Evolutionary conservation across 2,797 vertebrate species (phyloP), one percentile per base, ranked within the genome.

Genomic region (Myripristis murdjan): DNA sequence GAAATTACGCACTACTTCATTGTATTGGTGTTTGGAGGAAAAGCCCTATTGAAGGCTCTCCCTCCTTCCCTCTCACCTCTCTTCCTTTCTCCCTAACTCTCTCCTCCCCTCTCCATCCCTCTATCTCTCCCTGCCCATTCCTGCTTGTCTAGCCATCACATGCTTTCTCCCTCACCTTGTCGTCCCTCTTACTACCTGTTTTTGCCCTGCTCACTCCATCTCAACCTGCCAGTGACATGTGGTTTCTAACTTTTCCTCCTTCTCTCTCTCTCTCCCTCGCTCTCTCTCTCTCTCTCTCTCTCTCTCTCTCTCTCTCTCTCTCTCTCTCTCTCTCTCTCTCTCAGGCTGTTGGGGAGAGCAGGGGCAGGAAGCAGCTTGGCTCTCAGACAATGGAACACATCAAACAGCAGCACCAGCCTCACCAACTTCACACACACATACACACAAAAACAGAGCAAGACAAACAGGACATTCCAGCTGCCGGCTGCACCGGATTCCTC

Each of bases 401-500:
- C 93, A 94, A 94, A 95, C 93, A 90, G 82, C 89, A 92, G 86
- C 85, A 91, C 90, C 89, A 92, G 83, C 91, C 86, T 93, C 82
- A 89, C 90, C 90, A 91, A 80, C 88, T 86, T 89, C 83, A 74
- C 86, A 76, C 82, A 64, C 77, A 68, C 74, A 60, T 46, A 70
- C 75, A 53, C 66, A 58, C 61, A 58, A 79, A 52, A 72, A 57
- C 72, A 92, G 75, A 92, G 86, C 91, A 93, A 92, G 91, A 93
- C 93, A 95, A 95, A 95, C 95, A 95, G 94, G 93, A 95, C 94
- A 94, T 95, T 95, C 94, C 94, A 93, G 93, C 93, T 93, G 93
- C 93, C 86, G 92, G 93, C 92, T 92, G 92, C 93, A 91, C 89
- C 88, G 90, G 94, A 94, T 95, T 95, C 94, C 92, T 94, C 90